Percentiles rank a stretch among this genome's conserved stretches.
phyloP scores from a whole-genome alignment of 2,113 vertebrate genomes.

The Phaethornis superciliosus region DNA sequence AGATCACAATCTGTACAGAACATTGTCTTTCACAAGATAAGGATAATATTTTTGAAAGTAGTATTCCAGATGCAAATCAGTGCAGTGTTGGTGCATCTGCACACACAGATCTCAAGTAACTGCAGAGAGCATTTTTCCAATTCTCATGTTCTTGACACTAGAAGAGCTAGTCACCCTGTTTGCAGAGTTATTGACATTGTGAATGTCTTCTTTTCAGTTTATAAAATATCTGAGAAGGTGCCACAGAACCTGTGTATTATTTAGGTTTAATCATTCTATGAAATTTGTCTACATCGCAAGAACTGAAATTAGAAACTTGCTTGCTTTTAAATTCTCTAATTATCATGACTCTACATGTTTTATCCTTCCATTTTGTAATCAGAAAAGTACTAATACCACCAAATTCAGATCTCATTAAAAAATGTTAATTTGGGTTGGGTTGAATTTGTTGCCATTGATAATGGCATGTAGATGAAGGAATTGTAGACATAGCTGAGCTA shows the following conservation, averaged over 20 bases:
- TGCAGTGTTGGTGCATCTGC: neutral
- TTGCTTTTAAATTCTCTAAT: neutral
- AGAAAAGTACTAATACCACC: neutral
- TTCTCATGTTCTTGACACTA: neutral
- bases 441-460: neutral
- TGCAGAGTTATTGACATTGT: neutral
- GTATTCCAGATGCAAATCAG: neutral
- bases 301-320: neutral
- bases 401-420: neutral
- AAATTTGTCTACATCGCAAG: neutral
- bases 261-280: neutral
- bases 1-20: neutral
- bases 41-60: neutral
- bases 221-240: neutral
- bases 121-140: neutral
- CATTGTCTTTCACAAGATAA: neutral
- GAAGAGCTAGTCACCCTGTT: neutral
- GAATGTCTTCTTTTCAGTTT: neutral
- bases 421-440: neutral
- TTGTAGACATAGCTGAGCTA: neutral
- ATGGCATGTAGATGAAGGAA: neutral
- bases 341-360: neutral
- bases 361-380: neutral
- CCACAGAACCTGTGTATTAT: neutral
- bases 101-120: neutral